Base-by-base conservation (phyloP, 2,113 vertebrate genomes). In the Cyprinodon variegatus region DNA sequence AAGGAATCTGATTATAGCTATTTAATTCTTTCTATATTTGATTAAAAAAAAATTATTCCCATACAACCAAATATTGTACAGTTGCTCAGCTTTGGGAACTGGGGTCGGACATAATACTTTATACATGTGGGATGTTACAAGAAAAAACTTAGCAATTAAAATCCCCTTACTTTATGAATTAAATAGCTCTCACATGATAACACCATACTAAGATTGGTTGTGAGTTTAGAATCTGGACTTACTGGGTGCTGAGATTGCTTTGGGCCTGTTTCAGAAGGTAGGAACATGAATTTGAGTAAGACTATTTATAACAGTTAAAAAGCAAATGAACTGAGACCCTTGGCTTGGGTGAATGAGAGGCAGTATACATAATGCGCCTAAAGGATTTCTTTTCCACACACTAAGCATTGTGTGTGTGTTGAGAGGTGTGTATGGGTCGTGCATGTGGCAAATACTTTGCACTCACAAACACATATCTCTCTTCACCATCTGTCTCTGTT, bases 231-330 rank as follows among this genome's bases (percentile, higher is more conserved):
- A 57, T 71, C n/a, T 50, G 72, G 72, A 65, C 9, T 17, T 69
- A 62, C 39, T 69, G 71, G 73, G 70, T 68, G 74, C 22, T 9
- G 53, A 79, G 70, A 79, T 81, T 50, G 84, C 90, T 87, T 38
- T 72, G 38, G 90, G 85, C 81, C 70, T 77, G 82, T 80, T 81
- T 85, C 81, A 68, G 73, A 72, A 46, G 83, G 86, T 77, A 78
- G 83, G 86, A 89, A 79, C 70, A 89, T 40, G 81, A 84, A 91
- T 84, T 92, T 88, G 89, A 93, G 90, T 91, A 79, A 88, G 87
- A 90, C 88, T 86, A 93, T 92, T 92, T 91, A 86, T 90, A 92
- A 93, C 89, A 83, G 86, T 91, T 92, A 91, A 90, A 89, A 92
- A 91, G 62, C 86, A 91, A 92, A 93, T 90, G 88, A 91, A 92